Percentiles rank a stretch among this genome's conserved stretches.
phyloP scores from a whole-genome alignment of 2,797 vertebrate species.

The Sebastes hopkinsi region DNA sequence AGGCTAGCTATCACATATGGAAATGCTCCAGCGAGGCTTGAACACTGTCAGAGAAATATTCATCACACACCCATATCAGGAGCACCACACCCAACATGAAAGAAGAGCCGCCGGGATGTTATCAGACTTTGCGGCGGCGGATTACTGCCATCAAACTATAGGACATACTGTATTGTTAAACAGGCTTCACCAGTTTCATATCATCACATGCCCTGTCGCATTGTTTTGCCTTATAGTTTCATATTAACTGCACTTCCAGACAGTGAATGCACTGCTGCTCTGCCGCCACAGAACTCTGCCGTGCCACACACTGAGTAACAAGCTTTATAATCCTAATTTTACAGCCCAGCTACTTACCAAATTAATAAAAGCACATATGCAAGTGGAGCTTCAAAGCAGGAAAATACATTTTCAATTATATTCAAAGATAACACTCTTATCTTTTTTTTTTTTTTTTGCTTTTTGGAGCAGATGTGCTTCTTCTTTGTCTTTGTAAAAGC shows the following conservation, averaged over 20 bases:
- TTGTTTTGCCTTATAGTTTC: background rate
- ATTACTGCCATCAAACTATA: background rate
- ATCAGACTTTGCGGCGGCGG: background rate
- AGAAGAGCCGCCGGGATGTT: background rate
- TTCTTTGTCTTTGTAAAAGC: background rate
- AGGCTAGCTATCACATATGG: background rate
- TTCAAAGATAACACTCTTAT: background rate
- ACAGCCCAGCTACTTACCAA: background rate
- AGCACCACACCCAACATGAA: background rate
- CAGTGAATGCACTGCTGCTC: background rate
- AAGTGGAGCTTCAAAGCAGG: background rate
- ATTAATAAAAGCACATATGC: background rate
- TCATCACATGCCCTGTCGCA: background rate
- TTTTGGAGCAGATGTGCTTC: background rate
- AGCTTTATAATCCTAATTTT: conserved; percentile 21
- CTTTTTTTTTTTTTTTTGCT: background rate
- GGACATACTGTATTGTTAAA: background rate
- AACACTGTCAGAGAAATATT: conserved; percentile 17
- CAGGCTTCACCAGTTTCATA: conserved; percentile 7
- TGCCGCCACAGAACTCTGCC: background rate
- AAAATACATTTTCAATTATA: background rate
- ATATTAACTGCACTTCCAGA: background rate
- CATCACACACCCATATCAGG: background rate
- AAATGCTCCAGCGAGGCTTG: background rate
- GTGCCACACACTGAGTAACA: conserved; percentile 2